A percentile compares a stretch with the other conserved stretches of the same genome.
Evolutionary conservation across 2,797 vertebrate species (phyloP).

Genomic region (Pteronotus mesoamericanus): DNA sequence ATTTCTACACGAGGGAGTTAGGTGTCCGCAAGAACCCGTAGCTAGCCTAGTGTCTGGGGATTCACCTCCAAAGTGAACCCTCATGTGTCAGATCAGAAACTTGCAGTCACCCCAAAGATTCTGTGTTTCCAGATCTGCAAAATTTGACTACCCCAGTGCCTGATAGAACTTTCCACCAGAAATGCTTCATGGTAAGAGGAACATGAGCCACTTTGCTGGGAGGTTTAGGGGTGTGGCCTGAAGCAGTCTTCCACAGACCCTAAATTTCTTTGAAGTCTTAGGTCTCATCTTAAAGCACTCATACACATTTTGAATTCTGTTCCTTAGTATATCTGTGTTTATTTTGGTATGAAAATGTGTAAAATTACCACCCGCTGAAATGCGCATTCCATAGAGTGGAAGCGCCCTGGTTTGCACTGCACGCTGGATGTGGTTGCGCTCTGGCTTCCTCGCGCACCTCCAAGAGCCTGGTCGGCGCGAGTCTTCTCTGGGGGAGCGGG

Average conservation of each 20-base stretch:
- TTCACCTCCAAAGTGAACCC: neutral
- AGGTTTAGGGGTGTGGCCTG: neutral
- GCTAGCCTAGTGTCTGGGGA: neutral
- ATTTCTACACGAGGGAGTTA: neutral
- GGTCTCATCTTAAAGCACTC: conserved; percentile 21
- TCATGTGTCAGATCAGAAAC: neutral
- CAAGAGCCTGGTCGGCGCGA: neutral
- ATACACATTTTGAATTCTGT: neutral
- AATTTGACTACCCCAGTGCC: neutral
- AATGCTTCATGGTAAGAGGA: neutral
- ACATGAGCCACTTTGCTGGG: neutral
- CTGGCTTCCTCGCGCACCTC: neutral
- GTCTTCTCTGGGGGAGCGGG: neutral
- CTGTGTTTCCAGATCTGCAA: neutral
- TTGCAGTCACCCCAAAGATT: neutral
- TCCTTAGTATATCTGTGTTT: neutral
- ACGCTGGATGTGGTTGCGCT: accelerated
- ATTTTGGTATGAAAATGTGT: neutral
- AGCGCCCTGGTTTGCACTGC: neutral
- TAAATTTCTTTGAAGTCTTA: neutral
- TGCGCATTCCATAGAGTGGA: neutral
- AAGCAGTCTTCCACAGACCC: neutral
- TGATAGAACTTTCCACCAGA: neutral
- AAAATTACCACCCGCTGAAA: neutral
- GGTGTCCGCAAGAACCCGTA: neutral